Conservation (phyloP, 2,888 invertebrate genomes). For the Drosophila histrio region DNA sequence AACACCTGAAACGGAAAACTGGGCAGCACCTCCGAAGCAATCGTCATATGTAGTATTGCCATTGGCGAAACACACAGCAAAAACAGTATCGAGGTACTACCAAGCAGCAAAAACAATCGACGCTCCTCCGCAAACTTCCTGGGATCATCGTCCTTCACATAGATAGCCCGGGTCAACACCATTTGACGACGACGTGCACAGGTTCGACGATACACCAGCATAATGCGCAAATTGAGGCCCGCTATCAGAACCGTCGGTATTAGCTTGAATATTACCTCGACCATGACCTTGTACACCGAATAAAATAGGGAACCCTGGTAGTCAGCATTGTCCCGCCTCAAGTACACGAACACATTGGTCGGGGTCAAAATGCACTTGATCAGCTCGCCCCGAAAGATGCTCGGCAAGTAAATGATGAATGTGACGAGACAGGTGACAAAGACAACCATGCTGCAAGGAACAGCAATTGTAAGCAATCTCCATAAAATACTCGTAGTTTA, state of each 20-base stretch:
- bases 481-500: too few relatives aligned
- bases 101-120: conserved; percentile 87
- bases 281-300: conserved; percentile 87
- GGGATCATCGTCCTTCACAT: conserved; percentile 87
- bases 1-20: conserved; percentile 89
- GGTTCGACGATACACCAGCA: conserved; percentile 88
- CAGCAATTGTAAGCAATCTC: not conserved
- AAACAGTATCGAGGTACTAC: conserved; percentile 88
- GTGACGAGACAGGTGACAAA: conserved; percentile 88
- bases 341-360: conserved; percentile 86
- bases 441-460: conserved; percentile 85
- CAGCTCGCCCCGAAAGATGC: conserved; percentile 87
- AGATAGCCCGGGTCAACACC: conserved; percentile 86
- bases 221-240: conserved; percentile 88
- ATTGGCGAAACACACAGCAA: conserved; percentile 89
- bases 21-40: conserved; percentile 87
- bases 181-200: conserved; percentile 88
- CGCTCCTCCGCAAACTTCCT: conserved; percentile 89
- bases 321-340: conserved; percentile 85
- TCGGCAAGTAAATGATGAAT: conserved; percentile 89
- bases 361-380: conserved; percentile 85
- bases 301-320: conserved; percentile 86
- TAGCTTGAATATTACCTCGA: conserved; percentile 88
- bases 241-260: conserved; percentile 88
- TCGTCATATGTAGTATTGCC: conserved; percentile 89